A percentile compares a stretch with the other conserved stretches of the same genome.
These are phyloP conservation scores for Agrotis clavis DNA, from an alignment of 2,888 invertebrate species.

Conservation along the genomic window DNA sequence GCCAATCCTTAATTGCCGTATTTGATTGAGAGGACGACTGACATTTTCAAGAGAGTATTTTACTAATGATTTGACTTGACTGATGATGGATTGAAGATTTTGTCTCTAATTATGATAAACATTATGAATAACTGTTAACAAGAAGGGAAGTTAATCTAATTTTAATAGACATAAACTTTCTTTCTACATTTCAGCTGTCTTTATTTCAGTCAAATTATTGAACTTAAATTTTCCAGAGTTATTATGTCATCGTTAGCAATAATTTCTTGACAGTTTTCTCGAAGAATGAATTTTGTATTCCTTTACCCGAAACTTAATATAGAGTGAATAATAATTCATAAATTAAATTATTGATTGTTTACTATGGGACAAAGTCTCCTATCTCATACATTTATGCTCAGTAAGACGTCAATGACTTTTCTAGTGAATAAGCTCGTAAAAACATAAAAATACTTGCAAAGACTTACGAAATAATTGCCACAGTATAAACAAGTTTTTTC, in stretches of 20 bases:
- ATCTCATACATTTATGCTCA: no score
- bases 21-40: slow-evolving; percentile 43
- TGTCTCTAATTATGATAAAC: slow-evolving; percentile 1
- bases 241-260: neutral
- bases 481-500: neutral
- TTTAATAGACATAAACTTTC: neutral
- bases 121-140: neutral
- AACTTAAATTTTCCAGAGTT: neutral
- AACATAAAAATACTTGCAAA: neutral
- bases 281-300: no score
- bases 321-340: no score
- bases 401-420: no score
- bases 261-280: neutral
- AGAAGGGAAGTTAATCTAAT: neutral
- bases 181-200: neutral
- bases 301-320: no score
- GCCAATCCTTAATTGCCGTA: slow-evolving; percentile 56
- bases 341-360: no score
- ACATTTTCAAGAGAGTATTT: slow-evolving; percentile 39
- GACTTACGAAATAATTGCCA: neutral
- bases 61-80: slow-evolving; percentile 22
- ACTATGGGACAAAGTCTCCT: no score
- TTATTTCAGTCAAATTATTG: neutral
- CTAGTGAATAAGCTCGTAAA: no score
- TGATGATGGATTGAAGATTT: slow-evolving; percentile 21